Evolutionary conservation across 2,888 invertebrate genomes (phyloP).

Genomic region (Heteromyza rotundicornis): DNA sequence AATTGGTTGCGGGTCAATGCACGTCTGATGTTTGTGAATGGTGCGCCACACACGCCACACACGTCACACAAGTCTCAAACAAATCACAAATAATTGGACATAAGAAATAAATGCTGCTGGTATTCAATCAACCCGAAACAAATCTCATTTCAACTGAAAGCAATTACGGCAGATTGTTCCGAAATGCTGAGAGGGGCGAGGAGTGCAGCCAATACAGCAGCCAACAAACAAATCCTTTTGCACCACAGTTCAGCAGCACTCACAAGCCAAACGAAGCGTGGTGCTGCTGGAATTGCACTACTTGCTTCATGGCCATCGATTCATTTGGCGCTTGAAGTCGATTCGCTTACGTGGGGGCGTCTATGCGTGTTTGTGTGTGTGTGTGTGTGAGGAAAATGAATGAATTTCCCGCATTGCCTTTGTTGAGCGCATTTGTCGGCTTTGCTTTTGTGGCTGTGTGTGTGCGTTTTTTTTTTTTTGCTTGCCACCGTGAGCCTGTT

Average conservation of each 20-base stretch:
- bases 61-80: not conserved
- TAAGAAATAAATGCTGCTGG: constrained; percentile 29
- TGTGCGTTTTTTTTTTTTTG: not conserved
- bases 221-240: constrained; percentile 15
- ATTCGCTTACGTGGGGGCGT: too few species aligned
- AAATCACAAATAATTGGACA: constrained; percentile 39
- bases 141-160: constrained; percentile 20
- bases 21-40: not conserved
- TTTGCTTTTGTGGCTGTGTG: constrained; percentile 47
- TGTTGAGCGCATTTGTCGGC: constrained; percentile 48
- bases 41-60: not conserved
- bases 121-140: constrained; percentile 21
- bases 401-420: not conserved
- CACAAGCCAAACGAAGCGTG: constrained; percentile 4
- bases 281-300: constrained; percentile 2
- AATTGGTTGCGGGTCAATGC: not conserved
- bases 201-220: too few species aligned
- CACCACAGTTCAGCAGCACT: constrained; percentile 11
- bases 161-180: constrained; percentile 19
- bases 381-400: too few species aligned
- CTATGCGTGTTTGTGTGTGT: not conserved
- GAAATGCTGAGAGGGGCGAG: not conserved
- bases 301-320: not conserved
- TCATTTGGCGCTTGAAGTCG: not conserved
- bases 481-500: constrained; percentile 13